Evolutionary conservation across 1,140 invertebrate genomes (phyloP).

Genomic region (Aradophagus sp.): DNA sequence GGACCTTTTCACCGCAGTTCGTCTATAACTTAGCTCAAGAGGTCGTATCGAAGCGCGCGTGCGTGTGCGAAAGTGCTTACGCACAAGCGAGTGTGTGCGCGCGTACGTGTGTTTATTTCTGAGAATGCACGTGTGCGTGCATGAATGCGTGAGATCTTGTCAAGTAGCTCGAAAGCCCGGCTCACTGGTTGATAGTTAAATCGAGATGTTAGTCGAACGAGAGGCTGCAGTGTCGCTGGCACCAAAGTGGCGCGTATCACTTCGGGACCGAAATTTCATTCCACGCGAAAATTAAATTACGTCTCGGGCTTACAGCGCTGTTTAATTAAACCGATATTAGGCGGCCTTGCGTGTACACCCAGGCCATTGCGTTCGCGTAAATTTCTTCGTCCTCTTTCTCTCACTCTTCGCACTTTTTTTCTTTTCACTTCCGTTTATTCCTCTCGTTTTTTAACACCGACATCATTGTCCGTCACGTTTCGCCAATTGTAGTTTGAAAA

Average conservation of each 20-base stretch:
- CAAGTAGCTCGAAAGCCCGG: slow-evolving; percentile 31
- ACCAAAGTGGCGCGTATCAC: slow-evolving; percentile 51
- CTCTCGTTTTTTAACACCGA: no score
- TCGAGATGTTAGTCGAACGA: slow-evolving; percentile 43
- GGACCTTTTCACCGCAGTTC: slow-evolving; percentile 19
- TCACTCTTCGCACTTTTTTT: no score
- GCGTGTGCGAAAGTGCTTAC: not conserved
- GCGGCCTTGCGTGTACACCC: slow-evolving; percentile 9
- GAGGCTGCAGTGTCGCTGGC: slow-evolving; percentile 15
- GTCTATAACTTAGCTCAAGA: not conserved
- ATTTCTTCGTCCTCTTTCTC: slow-evolving; percentile 31
- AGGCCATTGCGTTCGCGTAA: slow-evolving; percentile 5
- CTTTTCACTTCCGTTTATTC: no score
- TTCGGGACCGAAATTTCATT: slow-evolving; percentile 54
- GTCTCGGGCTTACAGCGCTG: slow-evolving; percentile 41
- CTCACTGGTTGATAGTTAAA: slow-evolving; percentile 49
- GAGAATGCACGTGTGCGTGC: slow-evolving; percentile 1
- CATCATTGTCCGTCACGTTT: no score
- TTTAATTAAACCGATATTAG: slow-evolving; percentile 57
- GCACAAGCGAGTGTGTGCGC: not conserved
- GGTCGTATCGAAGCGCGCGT: slow-evolving; percentile 6
- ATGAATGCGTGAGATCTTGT: slow-evolving; percentile 26
- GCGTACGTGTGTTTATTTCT: no score
- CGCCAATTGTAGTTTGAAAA: no score
- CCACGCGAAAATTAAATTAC: slow-evolving; percentile 52